Base-by-base conservation (phyloP, 2,888 invertebrate species). In the Fabriciana adippe region DNA sequence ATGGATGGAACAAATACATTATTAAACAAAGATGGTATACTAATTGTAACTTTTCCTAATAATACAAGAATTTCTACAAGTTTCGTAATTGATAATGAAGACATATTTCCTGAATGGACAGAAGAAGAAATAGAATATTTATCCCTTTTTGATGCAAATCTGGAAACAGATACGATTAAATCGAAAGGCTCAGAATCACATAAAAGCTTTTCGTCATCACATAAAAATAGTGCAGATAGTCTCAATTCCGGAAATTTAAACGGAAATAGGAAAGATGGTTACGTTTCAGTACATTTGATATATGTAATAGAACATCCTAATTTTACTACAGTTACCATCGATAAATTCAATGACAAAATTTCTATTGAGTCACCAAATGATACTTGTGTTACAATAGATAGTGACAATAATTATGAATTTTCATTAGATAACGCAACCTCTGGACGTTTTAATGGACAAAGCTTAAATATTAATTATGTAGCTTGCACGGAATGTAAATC, bases 261-360 rank as follows among this genome's bases (percentile, higher is more conserved):
- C 54, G 78, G 73, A 21, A 72, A 71, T 68, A 76, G 83, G 69
- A 76, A 72, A 0, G 91, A 91, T 75, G 91, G 91, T 8, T 92
- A 85, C 70, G 59, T 90, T 66, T 87, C 86, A n/a, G 75, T 92
- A 13, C 82, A 86, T 70, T 69, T 88, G 13, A 73, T 81, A 55
- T 87, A 81, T 73, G 84, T 83, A 1, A 81, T 92, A 69, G 94
- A 94, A 78, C 93, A 94, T 82, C 79, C 82, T 48, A 89, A 93
- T 80, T 94, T 93, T 74, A 87, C 93, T n/a, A 90, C 92, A n/a
- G 82, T 94, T 18, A 85, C 83, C 55, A 83, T 93, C 68, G 86
- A 93, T 74, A 89, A 87, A 77, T 76, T 80, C 45, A 82, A 79
- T 67, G 81, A 75, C 11, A 81, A 79, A 62, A 79, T 92, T 69